A percentile compares a stretch with the other conserved stretches of the same genome.
Evolutionary conservation across 30 jellyfish, hydroid and myxozoan species (phyloP).

Genomic region (Turritopsis dohrnii): DNA sequence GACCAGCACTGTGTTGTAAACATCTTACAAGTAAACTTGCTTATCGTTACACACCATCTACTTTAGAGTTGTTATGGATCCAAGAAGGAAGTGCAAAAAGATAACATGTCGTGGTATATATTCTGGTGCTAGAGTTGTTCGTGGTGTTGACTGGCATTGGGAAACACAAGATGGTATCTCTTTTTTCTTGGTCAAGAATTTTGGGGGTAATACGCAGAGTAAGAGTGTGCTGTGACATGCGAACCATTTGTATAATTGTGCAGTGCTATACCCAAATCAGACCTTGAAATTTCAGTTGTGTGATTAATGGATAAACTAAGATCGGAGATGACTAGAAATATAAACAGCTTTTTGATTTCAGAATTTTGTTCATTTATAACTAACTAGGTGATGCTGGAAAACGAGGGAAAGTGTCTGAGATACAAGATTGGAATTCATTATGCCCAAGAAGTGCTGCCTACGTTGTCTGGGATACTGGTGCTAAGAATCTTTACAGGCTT

Average conservation of each 20-base stretch:
- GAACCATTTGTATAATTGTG: too few relatives aligned
- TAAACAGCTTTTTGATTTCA: too few relatives aligned
- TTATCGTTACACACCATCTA: too few relatives aligned
- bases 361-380: too few relatives aligned
- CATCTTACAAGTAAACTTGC: too few relatives aligned
- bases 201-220: too few relatives aligned
- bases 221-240: too few relatives aligned
- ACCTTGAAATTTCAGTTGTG: too few relatives aligned
- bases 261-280: too few relatives aligned
- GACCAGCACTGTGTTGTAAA: too few relatives aligned
- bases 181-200: not conserved
- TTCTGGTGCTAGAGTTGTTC: constrained; percentile 79
- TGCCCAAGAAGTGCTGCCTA: constrained; percentile 92
- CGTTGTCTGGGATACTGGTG: constrained; percentile 91
- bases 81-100: constrained; percentile 74
- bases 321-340: too few relatives aligned
- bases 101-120: constrained; percentile 63
- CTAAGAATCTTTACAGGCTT: constrained; percentile 75
- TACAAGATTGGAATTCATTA: constrained; percentile 83
- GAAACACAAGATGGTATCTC: constrained; percentile 73
- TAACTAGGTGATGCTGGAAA: constrained; percentile 93
- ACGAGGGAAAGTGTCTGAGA: constrained; percentile 78
- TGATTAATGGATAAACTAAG: too few relatives aligned
- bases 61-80: constrained; percentile 44
- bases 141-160: constrained; percentile 96